A percentile compares a stretch with the other conserved stretches of the same genome.
Evolutionary conservation across 2,888 invertebrate species (phyloP).

Genomic region (Limulus polyphemus): DNA sequence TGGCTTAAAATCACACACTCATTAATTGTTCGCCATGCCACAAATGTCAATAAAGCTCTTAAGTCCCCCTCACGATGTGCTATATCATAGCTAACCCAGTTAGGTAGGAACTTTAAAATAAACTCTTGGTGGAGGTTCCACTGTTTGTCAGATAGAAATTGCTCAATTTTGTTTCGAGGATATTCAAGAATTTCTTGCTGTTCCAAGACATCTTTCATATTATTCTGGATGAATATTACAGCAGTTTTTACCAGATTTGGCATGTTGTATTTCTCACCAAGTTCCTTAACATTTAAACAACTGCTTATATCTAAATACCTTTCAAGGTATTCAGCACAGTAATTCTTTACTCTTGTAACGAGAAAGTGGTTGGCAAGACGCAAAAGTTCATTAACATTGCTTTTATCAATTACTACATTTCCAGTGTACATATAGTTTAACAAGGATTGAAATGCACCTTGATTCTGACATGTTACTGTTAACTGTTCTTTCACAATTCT

Average conservation of each 20-base stretch:
- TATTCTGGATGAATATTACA: conserved; percentile 44
- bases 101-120: conserved; percentile 42
- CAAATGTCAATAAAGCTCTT: conserved; percentile 42
- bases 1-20: conserved; percentile 44
- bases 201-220: conserved; percentile 44
- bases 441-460: conserved; percentile 46
- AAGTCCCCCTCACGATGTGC: conserved; percentile 44
- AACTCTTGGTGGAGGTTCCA: conserved; percentile 34
- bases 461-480: conserved; percentile 46
- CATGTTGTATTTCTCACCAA: conserved; percentile 48
- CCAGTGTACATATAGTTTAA: conserved; percentile 55
- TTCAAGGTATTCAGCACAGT: conserved; percentile 52
- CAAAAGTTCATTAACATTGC: conserved; percentile 49
- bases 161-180: conserved; percentile 40
- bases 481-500: conserved; percentile 45
- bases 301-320: conserved; percentile 49
- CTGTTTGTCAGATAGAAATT: conserved; percentile 45
- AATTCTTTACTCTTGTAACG: conserved; percentile 47
- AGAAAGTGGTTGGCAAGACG: conserved; percentile 51
- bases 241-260: conserved; percentile 46
- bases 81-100: conserved; percentile 45
- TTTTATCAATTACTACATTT: conserved; percentile 46
- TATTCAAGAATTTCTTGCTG: conserved; percentile 45
- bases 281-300: conserved; percentile 48
- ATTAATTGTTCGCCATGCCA: conserved; percentile 42